Conservation (phyloP, 2,113 vertebrate species). For the Taurulus bubalis region DNA sequence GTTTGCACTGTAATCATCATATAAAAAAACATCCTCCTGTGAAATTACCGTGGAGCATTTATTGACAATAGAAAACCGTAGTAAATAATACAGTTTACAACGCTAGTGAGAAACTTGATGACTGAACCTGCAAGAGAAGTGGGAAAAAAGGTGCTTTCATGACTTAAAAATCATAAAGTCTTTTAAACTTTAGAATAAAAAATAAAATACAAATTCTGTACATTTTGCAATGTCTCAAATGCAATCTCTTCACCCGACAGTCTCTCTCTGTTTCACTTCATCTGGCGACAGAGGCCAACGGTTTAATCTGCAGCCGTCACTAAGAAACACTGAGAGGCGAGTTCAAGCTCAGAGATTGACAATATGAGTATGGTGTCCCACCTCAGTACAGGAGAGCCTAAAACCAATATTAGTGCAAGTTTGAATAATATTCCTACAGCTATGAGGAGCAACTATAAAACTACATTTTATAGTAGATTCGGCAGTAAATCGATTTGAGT, state of each 20-base stretch:
- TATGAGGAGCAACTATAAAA: background rate
- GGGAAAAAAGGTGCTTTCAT: background rate
- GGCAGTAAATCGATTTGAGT: background rate
- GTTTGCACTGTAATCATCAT: constrained; percentile 71
- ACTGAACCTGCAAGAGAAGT: background rate
- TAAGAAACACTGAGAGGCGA: constrained; percentile 48
- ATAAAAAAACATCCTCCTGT: constrained; percentile 52
- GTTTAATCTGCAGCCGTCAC: constrained; percentile 79
- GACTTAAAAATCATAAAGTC: background rate
- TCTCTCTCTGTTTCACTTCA: constrained; percentile 48
- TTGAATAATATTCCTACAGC: background rate
- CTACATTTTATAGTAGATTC: constrained; percentile 4
- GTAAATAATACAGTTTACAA: background rate
- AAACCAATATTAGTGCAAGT: background rate
- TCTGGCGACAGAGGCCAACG: constrained; percentile 73
- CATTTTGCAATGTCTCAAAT: background rate
- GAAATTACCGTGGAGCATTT: constrained; percentile 32
- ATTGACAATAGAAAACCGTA: background rate
- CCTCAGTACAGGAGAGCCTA: background rate
- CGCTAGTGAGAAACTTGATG: background rate
- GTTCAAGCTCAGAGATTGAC: constrained; percentile 17
- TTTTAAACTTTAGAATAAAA: background rate
- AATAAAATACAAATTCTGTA: background rate
- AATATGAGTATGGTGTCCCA: background rate
- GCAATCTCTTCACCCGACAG: background rate